Evolutionary conservation across 2,797 vertebrate genomes (phyloP).

Genomic region (Discoglossus pictus): DNA sequence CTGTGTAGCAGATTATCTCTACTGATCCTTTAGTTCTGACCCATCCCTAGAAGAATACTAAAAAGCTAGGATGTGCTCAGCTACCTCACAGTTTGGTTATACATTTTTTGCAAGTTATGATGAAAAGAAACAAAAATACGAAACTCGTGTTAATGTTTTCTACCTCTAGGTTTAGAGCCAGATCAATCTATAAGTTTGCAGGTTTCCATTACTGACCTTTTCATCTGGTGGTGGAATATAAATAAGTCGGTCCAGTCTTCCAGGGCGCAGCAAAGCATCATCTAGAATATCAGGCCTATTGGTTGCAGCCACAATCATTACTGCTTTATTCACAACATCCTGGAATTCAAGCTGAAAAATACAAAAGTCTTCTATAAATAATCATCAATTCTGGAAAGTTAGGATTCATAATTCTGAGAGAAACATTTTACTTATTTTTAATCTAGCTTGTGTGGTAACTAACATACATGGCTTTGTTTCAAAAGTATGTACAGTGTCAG

Average conservation of each 20-base stretch:
- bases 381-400: not conserved
- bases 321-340: conserved; percentile 81
- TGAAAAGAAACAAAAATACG: no score
- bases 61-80: no score
- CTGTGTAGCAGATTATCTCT: no score
- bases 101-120: no score
- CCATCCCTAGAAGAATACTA: no score
- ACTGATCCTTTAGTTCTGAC: no score
- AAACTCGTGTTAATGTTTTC: not conserved
- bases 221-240: conserved; percentile 88
- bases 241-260: conserved; percentile 89
- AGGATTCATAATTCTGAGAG: no score
- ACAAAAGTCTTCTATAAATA: not conserved
- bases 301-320: conserved; percentile 92
- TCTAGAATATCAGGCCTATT: conserved; percentile 90
- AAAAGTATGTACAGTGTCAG: no score
- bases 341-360: conserved; percentile 75
- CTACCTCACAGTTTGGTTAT: no score
- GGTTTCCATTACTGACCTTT: conserved; percentile 69
- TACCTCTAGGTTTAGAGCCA: not conserved
- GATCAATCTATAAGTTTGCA: not conserved
- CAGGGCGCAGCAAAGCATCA: conserved; percentile 89
- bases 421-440: no score
- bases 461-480: no score
- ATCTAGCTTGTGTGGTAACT: no score